phyloP scores from a whole-genome alignment of 2,888 invertebrate genomes.

The Lissonota sp. region DNA sequence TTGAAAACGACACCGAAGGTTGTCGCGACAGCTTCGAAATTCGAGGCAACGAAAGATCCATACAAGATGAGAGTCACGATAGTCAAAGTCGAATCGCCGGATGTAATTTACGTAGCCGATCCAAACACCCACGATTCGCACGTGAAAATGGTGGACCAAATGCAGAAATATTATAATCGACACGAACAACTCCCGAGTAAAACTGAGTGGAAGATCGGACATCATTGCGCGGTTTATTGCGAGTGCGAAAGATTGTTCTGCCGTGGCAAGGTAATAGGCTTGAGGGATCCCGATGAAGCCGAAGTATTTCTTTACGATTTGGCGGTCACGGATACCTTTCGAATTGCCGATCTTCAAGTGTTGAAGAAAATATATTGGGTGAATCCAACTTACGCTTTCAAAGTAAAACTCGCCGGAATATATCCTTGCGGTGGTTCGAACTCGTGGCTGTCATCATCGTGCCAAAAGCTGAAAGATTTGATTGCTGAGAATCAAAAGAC shows the following conservation, averaged over 20 bases:
- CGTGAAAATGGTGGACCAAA: constrained; percentile 84
- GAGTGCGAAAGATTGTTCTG: constrained; percentile 87
- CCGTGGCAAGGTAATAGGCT: constrained; percentile 86
- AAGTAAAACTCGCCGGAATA: constrained; percentile 89
- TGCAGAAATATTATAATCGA: constrained; percentile 85
- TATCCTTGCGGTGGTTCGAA: constrained; percentile 87
- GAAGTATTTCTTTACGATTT: constrained; percentile 89
- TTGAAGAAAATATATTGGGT: constrained; percentile 85
- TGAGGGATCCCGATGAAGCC: constrained; percentile 80
- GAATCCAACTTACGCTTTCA: constrained; percentile 86
- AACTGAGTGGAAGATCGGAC: constrained; percentile 79
- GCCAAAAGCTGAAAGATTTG: constrained; percentile 86
- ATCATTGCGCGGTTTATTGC: constrained; percentile 85
- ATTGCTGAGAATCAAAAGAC: constrained; percentile 84
- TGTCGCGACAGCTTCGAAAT: background rate
- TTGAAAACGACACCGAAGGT: background rate
- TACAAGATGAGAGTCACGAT: constrained; percentile 85
- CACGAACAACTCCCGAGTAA: constrained; percentile 62
- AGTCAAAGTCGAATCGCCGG: constrained; percentile 85
- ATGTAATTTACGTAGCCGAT: constrained; percentile 87
- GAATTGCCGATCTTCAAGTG: constrained; percentile 84
- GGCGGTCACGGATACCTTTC: constrained; percentile 85
- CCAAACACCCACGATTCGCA: constrained; percentile 84
- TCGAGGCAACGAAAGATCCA: constrained; percentile 76
- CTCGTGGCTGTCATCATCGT: constrained; percentile 87